Base-by-base conservation (phyloP, 2,113 vertebrate species). In the Chelonoidis abingdonii region DNA sequence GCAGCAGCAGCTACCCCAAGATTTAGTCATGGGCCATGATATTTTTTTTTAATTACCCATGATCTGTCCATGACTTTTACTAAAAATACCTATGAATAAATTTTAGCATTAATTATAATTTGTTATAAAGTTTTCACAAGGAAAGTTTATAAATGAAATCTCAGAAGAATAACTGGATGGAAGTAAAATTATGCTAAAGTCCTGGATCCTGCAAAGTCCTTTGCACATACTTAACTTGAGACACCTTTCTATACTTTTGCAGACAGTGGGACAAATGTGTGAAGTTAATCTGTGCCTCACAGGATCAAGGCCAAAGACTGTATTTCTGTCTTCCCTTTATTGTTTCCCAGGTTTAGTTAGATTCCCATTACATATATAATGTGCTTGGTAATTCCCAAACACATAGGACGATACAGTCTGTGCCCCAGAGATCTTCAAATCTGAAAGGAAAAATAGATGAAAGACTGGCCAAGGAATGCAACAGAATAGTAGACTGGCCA, bases 401-500 rank as follows among this genome's bases (percentile, higher is more conserved):
- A 31, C 12, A 29, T 29, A 59, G 8, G 10, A 59, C 11, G 57
- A 31, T 59, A 12, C 57, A 13, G 56, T 62, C 59, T 31, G 29
- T 62, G 59, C 6, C 59, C 59, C 16, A 3, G 82, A 88, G 9
- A 5, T 89, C 3, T 53, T 84, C 14, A 65, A 59, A 13, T 50
- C 25, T 81, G 17, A 85, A 90, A 81, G 35, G 10, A 85, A 81
- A 89, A 2, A 3, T 31, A 84, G 87, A 54, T 35, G 57, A 80
- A 93, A 69, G 0, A 0, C 31, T 25, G 47, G 79, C 14, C 84
- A 92, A 62, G 1, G 0, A 2, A 14, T 88, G 27, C n/a, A 41
- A 11, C 4, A 27, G 59, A 1, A 1, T 80, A 90, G 13, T 11
- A 86, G 47, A 85, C 65, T 8, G 54, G 0, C 1, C 1, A 56